Percentiles rank a stretch among this genome's conserved stretches.
phyloP scores from a whole-genome alignment of 2,113 vertebrate species.

The Melanostigma gelatinosum region DNA sequence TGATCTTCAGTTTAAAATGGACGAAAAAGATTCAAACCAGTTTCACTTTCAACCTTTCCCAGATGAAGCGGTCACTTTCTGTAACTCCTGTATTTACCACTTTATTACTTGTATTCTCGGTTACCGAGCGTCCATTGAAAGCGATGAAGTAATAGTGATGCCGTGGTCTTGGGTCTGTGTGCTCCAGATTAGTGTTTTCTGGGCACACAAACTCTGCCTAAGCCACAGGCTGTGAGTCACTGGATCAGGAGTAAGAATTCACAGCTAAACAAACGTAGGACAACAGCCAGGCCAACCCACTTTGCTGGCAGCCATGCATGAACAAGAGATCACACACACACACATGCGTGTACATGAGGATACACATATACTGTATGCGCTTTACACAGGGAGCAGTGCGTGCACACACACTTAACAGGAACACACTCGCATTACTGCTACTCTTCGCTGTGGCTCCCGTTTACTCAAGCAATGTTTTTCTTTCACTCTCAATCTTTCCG shows the following conservation, averaged over 20 bases:
- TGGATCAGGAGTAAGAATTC: slow-evolving; percentile 75
- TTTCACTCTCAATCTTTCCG: slow-evolving; percentile 44
- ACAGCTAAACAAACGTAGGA: slow-evolving; percentile 79
- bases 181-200: slow-evolving; percentile 65
- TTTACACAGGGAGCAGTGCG: slow-evolving; percentile 24
- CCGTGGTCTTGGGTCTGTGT: slow-evolving; percentile 38
- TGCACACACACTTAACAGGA: slow-evolving; percentile 27
- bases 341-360: slow-evolving; percentile 12
- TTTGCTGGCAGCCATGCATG: slow-evolving; percentile 59
- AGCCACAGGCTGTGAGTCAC: slow-evolving; percentile 74
- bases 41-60: not conserved
- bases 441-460: not conserved
- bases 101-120: not conserved
- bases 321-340: slow-evolving; percentile 49
- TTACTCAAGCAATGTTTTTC: slow-evolving; percentile 20
- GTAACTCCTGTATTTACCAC: not conserved
- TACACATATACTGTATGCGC: slow-evolving; percentile 10
- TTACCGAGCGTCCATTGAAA: slow-evolving; percentile 13
- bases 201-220: slow-evolving; percentile 51
- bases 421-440: not conserved
- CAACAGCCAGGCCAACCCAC: slow-evolving; percentile 67
- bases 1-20: not conserved
- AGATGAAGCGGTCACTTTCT: not conserved
- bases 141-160: slow-evolving; percentile 11
- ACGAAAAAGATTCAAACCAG: not conserved